Conservation (phyloP, 1,140 invertebrate species). For the Hyposmocoma kahamanoa region DNA sequence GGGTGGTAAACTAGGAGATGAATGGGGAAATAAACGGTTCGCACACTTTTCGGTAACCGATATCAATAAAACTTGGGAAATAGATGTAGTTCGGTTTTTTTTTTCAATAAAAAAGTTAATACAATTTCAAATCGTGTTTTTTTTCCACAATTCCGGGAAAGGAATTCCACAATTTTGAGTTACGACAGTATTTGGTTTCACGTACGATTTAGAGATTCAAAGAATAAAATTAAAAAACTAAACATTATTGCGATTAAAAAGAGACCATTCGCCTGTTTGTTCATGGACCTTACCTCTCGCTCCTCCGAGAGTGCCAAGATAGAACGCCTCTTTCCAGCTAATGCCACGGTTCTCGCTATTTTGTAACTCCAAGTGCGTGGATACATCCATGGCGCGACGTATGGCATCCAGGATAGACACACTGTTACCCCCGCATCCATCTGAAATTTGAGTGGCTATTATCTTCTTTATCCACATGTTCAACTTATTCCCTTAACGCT, state of each 20-base stretch:
- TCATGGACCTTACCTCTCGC: constrained; percentile 83
- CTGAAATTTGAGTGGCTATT: constrained; percentile 73
- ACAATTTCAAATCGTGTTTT: constrained; percentile 86
- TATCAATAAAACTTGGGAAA: too few relatives aligned
- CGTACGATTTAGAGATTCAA: constrained; percentile 85
- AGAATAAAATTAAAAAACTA: too few relatives aligned
- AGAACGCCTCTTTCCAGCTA: constrained; percentile 85
- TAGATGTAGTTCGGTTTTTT: too few relatives aligned
- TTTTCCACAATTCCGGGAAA: constrained; percentile 76
- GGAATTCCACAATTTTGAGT: constrained; percentile 69
- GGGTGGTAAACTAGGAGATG: too few relatives aligned
- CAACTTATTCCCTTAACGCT: too few relatives aligned
- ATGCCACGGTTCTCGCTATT: constrained; percentile 65
- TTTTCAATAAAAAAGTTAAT: neutral
- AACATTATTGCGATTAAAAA: constrained; percentile 11
- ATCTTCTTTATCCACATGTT: too few relatives aligned
- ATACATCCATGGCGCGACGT: constrained; percentile 81
- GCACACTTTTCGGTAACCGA: too few relatives aligned
- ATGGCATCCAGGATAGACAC: constrained; percentile 86
- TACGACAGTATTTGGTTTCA: constrained; percentile 82
- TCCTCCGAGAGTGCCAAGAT: constrained; percentile 89
- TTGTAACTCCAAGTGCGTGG: constrained; percentile 76
- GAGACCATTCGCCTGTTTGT: too few relatives aligned
- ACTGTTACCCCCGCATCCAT: constrained; percentile 87
- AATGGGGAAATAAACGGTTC: too few relatives aligned